Percentiles rank a stretch among this genome's conserved stretches.
phyloP scores from a whole-genome alignment of 37 sponge, comb jelly and placozoan species.

The Beroe forskalii region DNA sequence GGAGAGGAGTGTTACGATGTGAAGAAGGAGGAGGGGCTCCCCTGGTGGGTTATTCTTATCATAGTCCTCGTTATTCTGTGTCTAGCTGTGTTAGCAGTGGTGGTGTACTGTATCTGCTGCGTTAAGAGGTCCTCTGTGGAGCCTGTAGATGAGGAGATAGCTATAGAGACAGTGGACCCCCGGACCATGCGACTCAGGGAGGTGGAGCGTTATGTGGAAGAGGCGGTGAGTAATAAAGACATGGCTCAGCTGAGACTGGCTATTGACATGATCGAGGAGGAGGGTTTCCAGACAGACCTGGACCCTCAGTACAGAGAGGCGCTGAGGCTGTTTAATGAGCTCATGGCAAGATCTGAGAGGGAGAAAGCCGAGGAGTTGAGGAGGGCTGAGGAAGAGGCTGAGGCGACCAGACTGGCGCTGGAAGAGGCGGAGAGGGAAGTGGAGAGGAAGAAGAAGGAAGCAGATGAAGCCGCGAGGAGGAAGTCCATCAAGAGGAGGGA shows the following conservation, averaged over 20 bases:
- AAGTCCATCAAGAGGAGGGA: neutral
- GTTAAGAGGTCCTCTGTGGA: neutral
- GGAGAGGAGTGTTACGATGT: neutral
- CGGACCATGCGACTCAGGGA: neutral
- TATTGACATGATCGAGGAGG: constrained; percentile 38
- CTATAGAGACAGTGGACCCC: neutral
- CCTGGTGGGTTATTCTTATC: constrained; percentile 25
- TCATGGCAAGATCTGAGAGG: constrained; percentile 15
- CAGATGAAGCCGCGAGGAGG: neutral
- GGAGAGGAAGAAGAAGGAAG: neutral
- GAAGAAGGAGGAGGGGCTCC: neutral
- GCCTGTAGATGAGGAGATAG: neutral
- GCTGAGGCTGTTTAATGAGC: neutral
- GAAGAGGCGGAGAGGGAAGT: constrained; percentile 31
- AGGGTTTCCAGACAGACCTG: neutral
- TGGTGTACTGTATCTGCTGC: neutral
- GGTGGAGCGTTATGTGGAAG: neutral
- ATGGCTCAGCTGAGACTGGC: constrained; percentile 33
- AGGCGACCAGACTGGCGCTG: neutral
- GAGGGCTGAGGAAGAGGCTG: constrained; percentile 10
- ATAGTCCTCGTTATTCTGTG: neutral
- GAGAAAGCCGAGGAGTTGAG: neutral
- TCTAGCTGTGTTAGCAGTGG: neutral
- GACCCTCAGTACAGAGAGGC: neutral
- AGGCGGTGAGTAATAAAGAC: neutral